These are phyloP conservation scores for Euplagia quadripunctaria DNA, from an alignment of 2,888 invertebrate genomes.

Conservation along the genomic window DNA sequence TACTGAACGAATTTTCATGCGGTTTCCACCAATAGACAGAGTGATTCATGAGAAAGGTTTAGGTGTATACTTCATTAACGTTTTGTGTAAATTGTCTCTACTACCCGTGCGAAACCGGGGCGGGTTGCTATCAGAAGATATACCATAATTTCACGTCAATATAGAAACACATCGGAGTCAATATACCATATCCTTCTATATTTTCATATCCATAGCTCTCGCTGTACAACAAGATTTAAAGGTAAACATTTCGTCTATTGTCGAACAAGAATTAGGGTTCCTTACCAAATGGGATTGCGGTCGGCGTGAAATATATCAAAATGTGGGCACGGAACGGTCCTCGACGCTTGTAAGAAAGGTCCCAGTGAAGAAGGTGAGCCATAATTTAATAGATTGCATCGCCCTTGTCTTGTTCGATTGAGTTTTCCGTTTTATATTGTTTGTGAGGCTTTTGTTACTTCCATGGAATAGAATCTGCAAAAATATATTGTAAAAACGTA, in stretches of 20 bases:
- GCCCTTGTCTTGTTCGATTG: conserved; percentile 25
- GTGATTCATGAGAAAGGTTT: too few species aligned
- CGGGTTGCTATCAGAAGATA: too few species aligned
- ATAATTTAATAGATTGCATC: conserved; percentile 48
- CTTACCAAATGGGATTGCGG: conserved; percentile 61
- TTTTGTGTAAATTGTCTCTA: too few species aligned
- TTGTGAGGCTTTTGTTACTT: conserved; percentile 9
- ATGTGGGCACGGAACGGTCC: conserved; percentile 38
- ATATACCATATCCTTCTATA: neutral
- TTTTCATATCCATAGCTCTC: conserved; percentile 13
- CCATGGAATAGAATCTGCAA: neutral
- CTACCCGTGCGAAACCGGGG: too few species aligned
- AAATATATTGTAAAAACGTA: neutral
- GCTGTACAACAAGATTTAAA: conserved; percentile 29
- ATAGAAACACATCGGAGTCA: too few species aligned
- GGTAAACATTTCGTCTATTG: conserved; percentile 59
- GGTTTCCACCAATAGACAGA: too few species aligned
- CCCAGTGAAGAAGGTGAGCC: conserved; percentile 43
- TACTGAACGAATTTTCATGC: too few species aligned
- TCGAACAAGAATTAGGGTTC: conserved; percentile 56
- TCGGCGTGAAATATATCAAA: conserved; percentile 58
- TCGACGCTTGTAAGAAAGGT: conserved; percentile 27
- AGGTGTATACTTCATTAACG: too few species aligned
- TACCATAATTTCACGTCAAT: too few species aligned
- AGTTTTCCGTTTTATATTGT: conserved; percentile 21